A percentile compares a stretch with the other conserved stretches of the same genome.
These are phyloP conservation scores for Ceryle rudis DNA, from an alignment of 2,797 vertebrate species.

Conservation along the genomic window DNA sequence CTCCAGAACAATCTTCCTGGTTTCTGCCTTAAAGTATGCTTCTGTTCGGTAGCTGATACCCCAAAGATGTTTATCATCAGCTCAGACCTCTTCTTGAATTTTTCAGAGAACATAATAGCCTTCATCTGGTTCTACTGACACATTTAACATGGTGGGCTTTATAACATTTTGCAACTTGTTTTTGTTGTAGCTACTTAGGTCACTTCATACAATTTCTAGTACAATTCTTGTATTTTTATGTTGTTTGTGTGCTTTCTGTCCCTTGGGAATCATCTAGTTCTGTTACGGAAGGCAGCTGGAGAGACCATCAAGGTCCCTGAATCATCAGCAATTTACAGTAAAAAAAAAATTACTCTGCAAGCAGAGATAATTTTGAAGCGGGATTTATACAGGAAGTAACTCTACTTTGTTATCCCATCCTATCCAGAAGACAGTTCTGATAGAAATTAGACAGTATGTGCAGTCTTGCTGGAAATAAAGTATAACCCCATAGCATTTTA, in stretches of 20 bases:
- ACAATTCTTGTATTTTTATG: too few relatives aligned
- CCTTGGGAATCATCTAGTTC: background rate
- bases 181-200: background rate
- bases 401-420: background rate
- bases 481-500: background rate
- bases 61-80: background rate
- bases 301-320: too few relatives aligned
- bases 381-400: background rate
- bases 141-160: background rate
- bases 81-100: background rate
- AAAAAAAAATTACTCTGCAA: background rate
- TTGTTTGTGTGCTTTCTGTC: background rate
- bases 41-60: background rate
- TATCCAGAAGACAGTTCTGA: background rate
- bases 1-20: background rate
- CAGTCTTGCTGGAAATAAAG: background rate
- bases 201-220: too few relatives aligned
- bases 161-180: background rate
- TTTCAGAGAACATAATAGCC: background rate
- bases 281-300: background rate
- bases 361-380: background rate
- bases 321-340: background rate
- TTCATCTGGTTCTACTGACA: background rate
- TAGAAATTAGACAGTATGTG: background rate
- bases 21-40: background rate